Conservation (phyloP, 2,888 invertebrate species). For the Didymodactylos carnosus region DNA sequence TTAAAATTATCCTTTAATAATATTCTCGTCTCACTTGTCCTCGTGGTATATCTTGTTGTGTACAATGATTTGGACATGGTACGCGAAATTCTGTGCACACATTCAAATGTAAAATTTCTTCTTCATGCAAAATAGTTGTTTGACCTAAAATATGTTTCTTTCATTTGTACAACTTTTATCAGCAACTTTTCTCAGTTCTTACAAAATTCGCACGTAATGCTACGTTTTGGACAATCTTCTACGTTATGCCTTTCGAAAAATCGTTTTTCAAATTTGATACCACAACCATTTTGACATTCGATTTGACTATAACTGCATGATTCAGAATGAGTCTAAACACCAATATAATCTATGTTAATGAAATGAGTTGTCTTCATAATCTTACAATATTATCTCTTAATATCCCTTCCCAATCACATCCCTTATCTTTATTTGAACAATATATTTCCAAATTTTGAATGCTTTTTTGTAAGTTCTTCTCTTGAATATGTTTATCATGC, state of each 20-base stretch:
- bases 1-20: not conserved
- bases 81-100: conserved; percentile 20
- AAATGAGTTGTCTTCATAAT: not conserved
- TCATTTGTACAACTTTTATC: not conserved
- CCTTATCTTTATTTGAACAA: conserved; percentile 24
- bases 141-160: not conserved
- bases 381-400: conserved; percentile 23
- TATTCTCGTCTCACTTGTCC: conserved; percentile 18
- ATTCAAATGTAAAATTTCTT: conserved; percentile 20
- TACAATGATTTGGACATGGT: conserved; percentile 23
- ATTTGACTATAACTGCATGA: conserved; percentile 20
- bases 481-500: conserved; percentile 19
- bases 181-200: not conserved
- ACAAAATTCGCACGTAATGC: conserved; percentile 22
- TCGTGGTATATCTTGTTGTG: conserved; percentile 19
- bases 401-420: conserved; percentile 29
- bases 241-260: conserved; percentile 18
- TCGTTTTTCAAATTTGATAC: conserved; percentile 19
- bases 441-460: conserved; percentile 26
- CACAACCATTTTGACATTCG: conserved; percentile 21
- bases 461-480: conserved; percentile 22
- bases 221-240: conserved; percentile 22
- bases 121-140: conserved; percentile 17
- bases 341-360: not conserved
- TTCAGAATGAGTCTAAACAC: conserved; percentile 18